Percentiles rank a stretch among this genome's conserved stretches.
Evolutionary conservation across 2,113 vertebrate species (phyloP).

Genomic region (Microtus oregoni): DNA sequence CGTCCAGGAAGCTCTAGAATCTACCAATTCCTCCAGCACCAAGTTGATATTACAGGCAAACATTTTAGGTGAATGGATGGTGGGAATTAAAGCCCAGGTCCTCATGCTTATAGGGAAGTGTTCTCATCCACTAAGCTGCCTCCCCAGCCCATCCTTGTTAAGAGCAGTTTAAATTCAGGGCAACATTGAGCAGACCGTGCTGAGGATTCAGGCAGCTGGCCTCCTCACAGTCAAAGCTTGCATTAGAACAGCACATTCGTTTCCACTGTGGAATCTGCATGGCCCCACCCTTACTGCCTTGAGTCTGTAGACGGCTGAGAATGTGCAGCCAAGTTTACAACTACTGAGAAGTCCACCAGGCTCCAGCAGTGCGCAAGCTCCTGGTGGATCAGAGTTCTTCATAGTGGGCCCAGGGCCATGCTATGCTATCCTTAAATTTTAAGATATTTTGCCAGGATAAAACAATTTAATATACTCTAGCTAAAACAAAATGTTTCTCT

Average conservation of each 20-base stretch:
- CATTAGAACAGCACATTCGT: neutral
- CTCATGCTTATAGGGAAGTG: neutral
- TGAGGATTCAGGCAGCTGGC: neutral
- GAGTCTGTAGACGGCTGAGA: neutral
- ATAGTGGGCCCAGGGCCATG: neutral
- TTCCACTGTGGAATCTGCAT: neutral
- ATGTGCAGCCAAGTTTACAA: neutral
- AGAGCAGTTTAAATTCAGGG: neutral
- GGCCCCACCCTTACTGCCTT: neutral
- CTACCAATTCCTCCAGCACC: neutral
- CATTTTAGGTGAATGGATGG: too few species aligned
- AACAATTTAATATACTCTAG: neutral
- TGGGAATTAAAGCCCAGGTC: neutral
- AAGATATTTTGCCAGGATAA: neutral
- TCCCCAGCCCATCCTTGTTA: neutral
- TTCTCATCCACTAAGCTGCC: too few species aligned
- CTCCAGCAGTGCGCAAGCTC: neutral
- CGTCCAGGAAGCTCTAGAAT: neutral
- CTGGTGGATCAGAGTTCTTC: neutral
- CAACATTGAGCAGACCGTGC: neutral
- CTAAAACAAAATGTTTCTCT: neutral
- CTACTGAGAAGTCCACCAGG: too few species aligned
- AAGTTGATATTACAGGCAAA: neutral
- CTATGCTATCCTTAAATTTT: neutral
- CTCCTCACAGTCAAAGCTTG: accelerated